These are phyloP conservation scores for Drosophila peninsularis DNA, from an alignment of 2,888 invertebrate genomes.

Conservation along the genomic window DNA sequence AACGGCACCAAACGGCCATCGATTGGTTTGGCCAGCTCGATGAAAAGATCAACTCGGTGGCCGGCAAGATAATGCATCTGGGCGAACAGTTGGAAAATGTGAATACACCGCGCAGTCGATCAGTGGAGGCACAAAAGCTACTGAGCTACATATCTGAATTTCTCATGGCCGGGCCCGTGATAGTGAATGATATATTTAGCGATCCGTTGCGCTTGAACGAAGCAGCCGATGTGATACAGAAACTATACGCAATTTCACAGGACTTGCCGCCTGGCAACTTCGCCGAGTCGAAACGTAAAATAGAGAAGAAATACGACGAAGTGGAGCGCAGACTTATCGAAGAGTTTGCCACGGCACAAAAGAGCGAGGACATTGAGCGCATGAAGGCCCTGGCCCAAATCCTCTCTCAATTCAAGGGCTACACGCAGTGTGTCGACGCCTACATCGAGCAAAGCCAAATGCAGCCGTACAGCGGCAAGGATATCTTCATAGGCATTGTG, in stretches of 20 bases:
- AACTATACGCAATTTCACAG: slow-evolving; percentile 97
- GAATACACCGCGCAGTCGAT: slow-evolving; percentile 96
- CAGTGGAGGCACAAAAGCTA: slow-evolving; percentile 96
- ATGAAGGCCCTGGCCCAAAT: slow-evolving; percentile 98
- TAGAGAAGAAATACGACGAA: slow-evolving; percentile 94
- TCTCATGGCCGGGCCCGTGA: slow-evolving; percentile 90
- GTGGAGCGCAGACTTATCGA: slow-evolving; percentile 95
- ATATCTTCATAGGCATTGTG: slow-evolving; percentile 95
- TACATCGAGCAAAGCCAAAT: slow-evolving; percentile 98
- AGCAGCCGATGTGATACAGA: slow-evolving; percentile 98
- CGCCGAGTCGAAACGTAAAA: slow-evolving; percentile 93
- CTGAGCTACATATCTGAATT: slow-evolving; percentile 97
- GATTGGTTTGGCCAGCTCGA: slow-evolving; percentile 96
- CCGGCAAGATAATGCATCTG: slow-evolving; percentile 98
- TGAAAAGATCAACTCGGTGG: slow-evolving; percentile 97
- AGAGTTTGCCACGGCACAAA: slow-evolving; percentile 96
- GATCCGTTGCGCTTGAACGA: slow-evolving; percentile 92
- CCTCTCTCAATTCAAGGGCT: slow-evolving; percentile 97
- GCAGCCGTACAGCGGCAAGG: slow-evolving; percentile 93
- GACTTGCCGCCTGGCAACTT: slow-evolving; percentile 96
- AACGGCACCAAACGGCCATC: slow-evolving; percentile 94
- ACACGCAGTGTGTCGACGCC: slow-evolving; percentile 97
- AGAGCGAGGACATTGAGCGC: slow-evolving; percentile 91
- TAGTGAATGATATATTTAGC: slow-evolving; percentile 93
- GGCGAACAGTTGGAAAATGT: slow-evolving; percentile 99